Percentiles rank a stretch among this genome's conserved stretches.
Evolutionary conservation across 2,113 vertebrate genomes (phyloP).

Genomic region (Tetrao urogallus): DNA sequence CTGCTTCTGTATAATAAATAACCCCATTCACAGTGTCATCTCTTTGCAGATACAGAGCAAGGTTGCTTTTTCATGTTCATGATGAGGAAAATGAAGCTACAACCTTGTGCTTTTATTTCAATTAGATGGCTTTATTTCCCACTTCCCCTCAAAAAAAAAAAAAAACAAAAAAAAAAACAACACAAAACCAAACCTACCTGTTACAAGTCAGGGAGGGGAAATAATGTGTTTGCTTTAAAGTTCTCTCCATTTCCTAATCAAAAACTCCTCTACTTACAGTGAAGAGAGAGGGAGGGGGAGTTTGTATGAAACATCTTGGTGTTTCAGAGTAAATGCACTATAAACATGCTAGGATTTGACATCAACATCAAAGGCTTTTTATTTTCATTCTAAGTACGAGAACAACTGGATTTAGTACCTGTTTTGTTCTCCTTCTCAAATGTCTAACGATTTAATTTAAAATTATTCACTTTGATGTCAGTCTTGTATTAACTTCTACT

Average conservation of each 20-base stretch:
- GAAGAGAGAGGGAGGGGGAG: background rate
- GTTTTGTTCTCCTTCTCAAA: constrained; percentile 52
- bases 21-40: background rate
- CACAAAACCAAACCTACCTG: fast-evolving
- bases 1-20: background rate
- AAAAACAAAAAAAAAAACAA: too few species aligned
- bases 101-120: background rate
- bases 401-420: constrained; percentile 62
- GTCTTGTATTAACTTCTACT: constrained; percentile 13
- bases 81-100: background rate
- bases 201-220: background rate
- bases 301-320: background rate
- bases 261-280: background rate
- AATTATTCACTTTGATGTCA: constrained; percentile 60
- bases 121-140: background rate
- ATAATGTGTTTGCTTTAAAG: background rate
- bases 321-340: background rate
- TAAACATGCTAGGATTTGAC: background rate
- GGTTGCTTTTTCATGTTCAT: background rate
- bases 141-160: background rate
- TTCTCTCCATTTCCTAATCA: fast-evolving
- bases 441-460: constrained; percentile 38
- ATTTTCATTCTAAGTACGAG: constrained; percentile 33
- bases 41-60: background rate
- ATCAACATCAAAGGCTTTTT: constrained; percentile 37